These are phyloP conservation scores for Schizopygopsis malacanthus DNA, from an alignment of 2,797 vertebrate species.

Conservation along the genomic window DNA sequence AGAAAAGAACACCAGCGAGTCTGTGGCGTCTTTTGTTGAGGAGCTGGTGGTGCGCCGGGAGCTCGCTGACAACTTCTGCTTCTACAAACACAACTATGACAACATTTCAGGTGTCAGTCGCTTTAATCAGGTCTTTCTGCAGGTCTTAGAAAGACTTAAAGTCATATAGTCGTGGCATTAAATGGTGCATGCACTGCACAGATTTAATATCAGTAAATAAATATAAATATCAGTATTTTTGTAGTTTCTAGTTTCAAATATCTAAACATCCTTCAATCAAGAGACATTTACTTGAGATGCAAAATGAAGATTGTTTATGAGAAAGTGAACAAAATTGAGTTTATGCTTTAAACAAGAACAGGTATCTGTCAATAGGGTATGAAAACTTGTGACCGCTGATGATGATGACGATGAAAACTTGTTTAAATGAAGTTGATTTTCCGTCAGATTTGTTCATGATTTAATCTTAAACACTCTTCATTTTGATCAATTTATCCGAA, in stretches of 20 bases:
- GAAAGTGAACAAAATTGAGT: not conserved
- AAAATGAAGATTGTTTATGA: not conserved
- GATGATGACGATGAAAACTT: not conserved
- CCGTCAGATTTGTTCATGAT: not conserved
- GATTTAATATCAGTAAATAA: too few relatives aligned
- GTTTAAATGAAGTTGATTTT: not conserved
- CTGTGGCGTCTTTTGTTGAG: slow-evolving; percentile 80
- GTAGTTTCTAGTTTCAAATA: too few relatives aligned
- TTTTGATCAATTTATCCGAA: not conserved
- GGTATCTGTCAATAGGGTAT: not conserved
- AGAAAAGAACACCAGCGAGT: slow-evolving; percentile 67
- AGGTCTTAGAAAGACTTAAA: not conserved
- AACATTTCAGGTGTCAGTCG: slow-evolving; percentile 70
- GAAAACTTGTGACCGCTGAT: not conserved
- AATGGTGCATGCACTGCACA: not conserved
- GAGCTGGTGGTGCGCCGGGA: slow-evolving; percentile 89
- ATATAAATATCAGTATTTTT: too few relatives aligned
- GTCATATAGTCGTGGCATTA: not conserved
- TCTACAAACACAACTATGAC: slow-evolving; percentile 90
- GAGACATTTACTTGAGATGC: not conserved
- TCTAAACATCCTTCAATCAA: too few relatives aligned
- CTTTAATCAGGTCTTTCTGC: not conserved
- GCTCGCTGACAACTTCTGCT: slow-evolving; percentile 93
- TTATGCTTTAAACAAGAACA: not conserved
- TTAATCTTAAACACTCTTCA: not conserved